These are phyloP conservation scores for Ophion slaviceki DNA, from an alignment of 2,888 invertebrate genomes.

Conservation along the genomic window DNA sequence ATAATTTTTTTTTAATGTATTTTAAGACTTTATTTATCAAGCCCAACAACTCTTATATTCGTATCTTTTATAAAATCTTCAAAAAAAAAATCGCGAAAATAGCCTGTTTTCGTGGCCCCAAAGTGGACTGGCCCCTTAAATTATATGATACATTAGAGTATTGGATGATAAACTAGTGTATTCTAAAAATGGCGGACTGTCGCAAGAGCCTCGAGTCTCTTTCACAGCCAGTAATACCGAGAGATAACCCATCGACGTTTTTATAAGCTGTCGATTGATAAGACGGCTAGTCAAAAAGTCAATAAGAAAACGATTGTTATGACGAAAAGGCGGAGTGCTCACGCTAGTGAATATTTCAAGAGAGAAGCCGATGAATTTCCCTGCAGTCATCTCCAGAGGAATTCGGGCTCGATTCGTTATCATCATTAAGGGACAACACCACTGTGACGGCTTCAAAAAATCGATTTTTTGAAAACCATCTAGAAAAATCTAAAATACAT, in stretches of 20 bases:
- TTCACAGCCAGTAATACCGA: slow-evolving; percentile 51
- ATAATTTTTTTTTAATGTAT: too few relatives aligned
- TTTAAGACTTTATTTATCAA: too few relatives aligned
- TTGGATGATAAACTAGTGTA: background rate
- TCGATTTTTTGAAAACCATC: too few relatives aligned
- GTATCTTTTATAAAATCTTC: too few relatives aligned
- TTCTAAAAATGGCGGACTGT: background rate
- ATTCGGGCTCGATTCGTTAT: slow-evolving; percentile 63
- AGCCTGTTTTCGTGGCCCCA: too few relatives aligned
- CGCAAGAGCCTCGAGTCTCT: slow-evolving; percentile 20
- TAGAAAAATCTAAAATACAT: too few relatives aligned
- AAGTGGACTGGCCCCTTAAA: background rate
- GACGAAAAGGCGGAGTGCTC: slow-evolving; percentile 2
- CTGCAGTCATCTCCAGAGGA: slow-evolving; percentile 72
- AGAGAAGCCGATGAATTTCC: slow-evolving; percentile 72
- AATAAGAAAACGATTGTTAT: too few relatives aligned
- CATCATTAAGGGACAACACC: too few relatives aligned
- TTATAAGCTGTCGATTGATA: slow-evolving; percentile 39
- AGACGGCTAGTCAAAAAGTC: background rate
- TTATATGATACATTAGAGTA: background rate
- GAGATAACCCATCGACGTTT: slow-evolving; percentile 58
- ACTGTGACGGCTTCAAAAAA: too few relatives aligned
- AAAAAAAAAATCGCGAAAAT: too few relatives aligned
- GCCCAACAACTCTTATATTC: too few relatives aligned
- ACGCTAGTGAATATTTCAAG: slow-evolving; percentile 71